Evolutionary conservation across 2,113 vertebrate species (phyloP), one percentile per base, ranked within the genome.

Genomic region (Phylloscopus trochilus): DNA sequence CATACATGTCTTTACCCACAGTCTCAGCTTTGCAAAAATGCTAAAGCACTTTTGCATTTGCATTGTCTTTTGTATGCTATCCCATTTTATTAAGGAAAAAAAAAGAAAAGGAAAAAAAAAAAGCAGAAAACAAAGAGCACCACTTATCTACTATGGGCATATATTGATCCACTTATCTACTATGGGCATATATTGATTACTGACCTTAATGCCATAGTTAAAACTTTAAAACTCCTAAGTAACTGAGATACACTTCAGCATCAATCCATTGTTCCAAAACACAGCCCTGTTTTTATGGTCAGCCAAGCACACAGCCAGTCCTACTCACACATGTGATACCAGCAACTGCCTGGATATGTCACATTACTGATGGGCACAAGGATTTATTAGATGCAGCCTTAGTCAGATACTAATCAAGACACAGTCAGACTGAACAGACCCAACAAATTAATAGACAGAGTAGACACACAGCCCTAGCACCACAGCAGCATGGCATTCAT

Each of bases 401-500:
- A 79, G 74, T 92, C 74, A 79, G 67, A 70, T 51, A 41, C 82
- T 62, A 88, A 87, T 64, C 49, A 37, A 46, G 73, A 68, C 24
- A 60, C 37, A 79, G 64, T 68, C n/a, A 62, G 53, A 62, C 15
- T 66, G 56, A 93, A 73, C 46, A 92, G 89, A 85, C 46, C 28
- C 86, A 80, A 74, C 76, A 70, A 82, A 88, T 63, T 60, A 90
- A 69, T 12, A 76, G 70, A 75, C 16, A 79, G 70, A 55, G 87
- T 2, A 89, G 60, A 69, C 30, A 53, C 44, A 52, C 21, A 51
- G 72, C 5, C 2, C 41, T 51, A 55, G 70, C 87, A 60, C 0
- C 0, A 59, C 49, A 52, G 91, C 91, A 96, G 81, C 74, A 76
- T 70, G 77, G 80, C 89, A 90, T 96, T 97, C 86, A 93, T 53